Evolutionary conservation across 1,140 invertebrate genomes (phyloP), one percentile per base, ranked within the genome.

Genomic region (Uloborus diversus): DNA sequence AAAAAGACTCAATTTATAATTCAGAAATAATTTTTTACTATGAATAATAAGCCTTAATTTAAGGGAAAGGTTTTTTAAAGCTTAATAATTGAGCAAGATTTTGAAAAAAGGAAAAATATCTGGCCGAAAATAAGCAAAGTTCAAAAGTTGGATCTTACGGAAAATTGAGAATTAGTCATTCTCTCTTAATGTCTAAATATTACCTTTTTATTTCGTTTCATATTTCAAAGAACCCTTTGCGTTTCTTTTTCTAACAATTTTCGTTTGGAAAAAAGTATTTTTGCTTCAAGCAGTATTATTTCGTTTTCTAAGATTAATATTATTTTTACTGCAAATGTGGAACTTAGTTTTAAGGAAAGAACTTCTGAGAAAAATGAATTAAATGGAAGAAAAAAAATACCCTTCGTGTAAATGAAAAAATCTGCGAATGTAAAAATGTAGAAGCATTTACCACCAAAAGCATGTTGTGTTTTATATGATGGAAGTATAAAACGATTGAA

Each of bases 1-100:
- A 75, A 75, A 75, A 75, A 75, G 51, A 25, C 59, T 33, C 71
- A 64, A 75, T 75, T 75, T 75, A 75, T 75, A 75, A 28, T 75
- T 62, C 47, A 62, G 57, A 62, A 53, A 28, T 42, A 64, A 14
- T 64, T 64, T 73, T 71, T 71, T 75, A 64, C 57, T 70, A 75
- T 75, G 56, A 75, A 75, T 75, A 75, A 75, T 75, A 75, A 64
- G 59, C 57, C 47, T 62, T 75, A 42, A 64, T 75, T 75, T 64
- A 61, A 75, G 64, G 51, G 59, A 64, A 49, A 35, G 27, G 23
- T 70, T 70, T 70, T 70, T 70, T 70, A 9, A 42, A 42, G 37
- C 37, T 42, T 9, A 42, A 42, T 42, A 42, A 42, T 42, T 42
- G 37, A 42, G 37, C 9, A 42, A 42, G 17, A 13, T 13, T 17